Percentiles rank a stretch among this genome's conserved stretches.
These are phyloP conservation scores for Cataglyphis cursor DNA, from an alignment of 2,888 invertebrate genomes.

Conservation along the genomic window DNA sequence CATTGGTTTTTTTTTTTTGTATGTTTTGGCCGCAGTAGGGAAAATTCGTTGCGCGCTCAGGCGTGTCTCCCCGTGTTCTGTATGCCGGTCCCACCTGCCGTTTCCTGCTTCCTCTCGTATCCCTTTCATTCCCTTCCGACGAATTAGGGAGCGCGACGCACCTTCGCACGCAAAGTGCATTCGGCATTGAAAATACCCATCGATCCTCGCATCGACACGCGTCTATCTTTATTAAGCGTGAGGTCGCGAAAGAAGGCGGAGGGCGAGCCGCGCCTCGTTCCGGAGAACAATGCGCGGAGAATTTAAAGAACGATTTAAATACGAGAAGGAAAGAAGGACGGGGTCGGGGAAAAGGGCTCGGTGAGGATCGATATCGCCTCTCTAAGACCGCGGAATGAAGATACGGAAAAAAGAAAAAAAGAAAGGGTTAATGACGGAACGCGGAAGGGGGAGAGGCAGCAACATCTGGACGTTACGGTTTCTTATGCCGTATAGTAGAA, in stretches of 20 bases:
- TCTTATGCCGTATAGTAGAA: constrained; percentile 38
- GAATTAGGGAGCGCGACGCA: constrained; percentile 34
- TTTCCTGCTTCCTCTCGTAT: constrained; percentile 73
- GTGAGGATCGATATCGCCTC: constrained; percentile 38
- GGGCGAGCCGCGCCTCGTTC: constrained; percentile 18
- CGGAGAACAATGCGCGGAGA: constrained; percentile 34
- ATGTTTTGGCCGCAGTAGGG: not conserved
- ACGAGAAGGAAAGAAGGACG: constrained; percentile 8
- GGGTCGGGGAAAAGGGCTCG: not conserved
- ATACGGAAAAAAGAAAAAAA: not conserved
- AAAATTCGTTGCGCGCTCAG: constrained; percentile 64
- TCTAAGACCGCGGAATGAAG: not conserved
- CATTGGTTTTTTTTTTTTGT: not conserved
- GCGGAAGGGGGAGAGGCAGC: constrained; percentile 12
- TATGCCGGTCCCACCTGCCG: constrained; percentile 73
- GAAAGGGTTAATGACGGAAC: constrained; percentile 25
- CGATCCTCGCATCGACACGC: not conserved
- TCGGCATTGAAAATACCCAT: not conserved
- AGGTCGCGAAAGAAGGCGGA: constrained; percentile 2
- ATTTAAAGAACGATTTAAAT: constrained; percentile 24
- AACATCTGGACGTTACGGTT: constrained; percentile 68
- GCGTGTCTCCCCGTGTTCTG: constrained; percentile 74
- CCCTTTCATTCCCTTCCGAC: constrained; percentile 62
- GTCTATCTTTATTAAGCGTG: not conserved
- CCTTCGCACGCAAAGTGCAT: constrained; percentile 25